Percentiles rank a stretch among this genome's conserved stretches.
phyloP scores from a whole-genome alignment of 2,797 vertebrate species.

The Squalus acanthias region DNA sequence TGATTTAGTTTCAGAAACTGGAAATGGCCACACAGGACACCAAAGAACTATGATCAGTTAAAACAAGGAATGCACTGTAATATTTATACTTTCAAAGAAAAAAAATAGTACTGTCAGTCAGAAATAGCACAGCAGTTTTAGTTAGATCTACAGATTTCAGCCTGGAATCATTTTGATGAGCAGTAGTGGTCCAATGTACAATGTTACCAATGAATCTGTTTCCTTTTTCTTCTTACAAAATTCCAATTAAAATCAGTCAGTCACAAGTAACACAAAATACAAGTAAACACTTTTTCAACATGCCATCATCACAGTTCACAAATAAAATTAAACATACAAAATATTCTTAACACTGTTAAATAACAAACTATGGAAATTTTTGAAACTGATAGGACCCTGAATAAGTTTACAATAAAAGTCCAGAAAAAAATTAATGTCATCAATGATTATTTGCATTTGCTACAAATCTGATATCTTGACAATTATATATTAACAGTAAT shows the following conservation, averaged over 20 bases:
- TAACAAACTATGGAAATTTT: constrained; percentile 72
- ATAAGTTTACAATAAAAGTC: constrained; percentile 70
- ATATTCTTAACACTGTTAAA: constrained; percentile 94
- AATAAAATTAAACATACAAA: constrained; percentile 91
- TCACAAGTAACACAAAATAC: constrained; percentile 65
- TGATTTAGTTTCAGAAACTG: not conserved
- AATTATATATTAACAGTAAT: constrained; percentile 70
- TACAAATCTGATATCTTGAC: constrained; percentile 62
- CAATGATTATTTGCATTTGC: constrained; percentile 62
- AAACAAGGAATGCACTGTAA: constrained; percentile 53
- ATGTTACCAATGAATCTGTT: constrained; percentile 61
- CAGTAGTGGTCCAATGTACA: constrained; percentile 72
- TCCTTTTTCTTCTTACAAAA: constrained; percentile 54
- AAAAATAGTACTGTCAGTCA: constrained; percentile 82
- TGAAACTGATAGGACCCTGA: constrained; percentile 76
- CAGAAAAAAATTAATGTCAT: constrained; percentile 56
- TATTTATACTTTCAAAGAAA: constrained; percentile 75
- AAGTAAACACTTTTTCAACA: constrained; percentile 73
- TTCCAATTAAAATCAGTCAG: constrained; percentile 64
- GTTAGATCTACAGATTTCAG: constrained; percentile 69
- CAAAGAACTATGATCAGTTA: constrained; percentile 25
- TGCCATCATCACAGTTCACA: constrained; percentile 89
- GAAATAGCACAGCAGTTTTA: constrained; percentile 71
- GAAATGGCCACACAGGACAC: not conserved
- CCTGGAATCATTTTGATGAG: constrained; percentile 57